phyloP scores from a whole-genome alignment of 2,888 invertebrate genomes.

The Eilema depressum region DNA sequence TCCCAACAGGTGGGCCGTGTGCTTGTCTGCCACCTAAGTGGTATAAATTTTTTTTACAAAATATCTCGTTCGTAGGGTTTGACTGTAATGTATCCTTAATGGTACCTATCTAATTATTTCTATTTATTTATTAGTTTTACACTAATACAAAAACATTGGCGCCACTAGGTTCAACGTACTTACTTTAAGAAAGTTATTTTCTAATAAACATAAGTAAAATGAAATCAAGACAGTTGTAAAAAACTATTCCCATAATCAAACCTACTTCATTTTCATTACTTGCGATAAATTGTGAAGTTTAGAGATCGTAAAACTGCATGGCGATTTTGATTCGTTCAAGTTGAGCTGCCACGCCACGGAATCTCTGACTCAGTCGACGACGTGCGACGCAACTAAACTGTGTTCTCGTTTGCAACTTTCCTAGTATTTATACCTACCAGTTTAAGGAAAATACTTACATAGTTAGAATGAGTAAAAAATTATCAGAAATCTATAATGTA shows the following conservation, averaged over 20 bases:
- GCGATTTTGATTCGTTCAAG: constrained; percentile 13
- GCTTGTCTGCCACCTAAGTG: too few species aligned
- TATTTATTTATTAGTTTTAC: not conserved
- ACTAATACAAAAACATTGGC: not conserved
- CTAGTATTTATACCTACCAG: not conserved
- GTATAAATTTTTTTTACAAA: too few species aligned
- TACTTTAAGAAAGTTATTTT: not conserved
- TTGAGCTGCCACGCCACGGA: not conserved
- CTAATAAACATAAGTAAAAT: not conserved
- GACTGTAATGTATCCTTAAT: too few species aligned
- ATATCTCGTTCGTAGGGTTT: too few species aligned
- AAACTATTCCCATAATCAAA: constrained; percentile 7
- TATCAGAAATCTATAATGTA: not conserved
- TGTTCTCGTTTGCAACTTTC: constrained; percentile 9
- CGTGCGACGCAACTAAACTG: constrained; percentile 1
- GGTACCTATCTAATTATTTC: not conserved
- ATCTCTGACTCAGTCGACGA: constrained; percentile 11
- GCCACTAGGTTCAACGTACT: not conserved
- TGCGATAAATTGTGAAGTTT: constrained; percentile 18
- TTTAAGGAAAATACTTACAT: not conserved
- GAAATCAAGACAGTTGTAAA: constrained; percentile 4
- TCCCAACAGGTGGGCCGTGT: too few species aligned
- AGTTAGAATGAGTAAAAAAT: constrained; percentile 1
- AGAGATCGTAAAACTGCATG: constrained; percentile 15
- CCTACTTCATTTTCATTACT: constrained; percentile 8